Evolutionary conservation across 2,888 invertebrate species (phyloP), one percentile per base, ranked within the genome.

Genomic region (Dryobota labecula): DNA sequence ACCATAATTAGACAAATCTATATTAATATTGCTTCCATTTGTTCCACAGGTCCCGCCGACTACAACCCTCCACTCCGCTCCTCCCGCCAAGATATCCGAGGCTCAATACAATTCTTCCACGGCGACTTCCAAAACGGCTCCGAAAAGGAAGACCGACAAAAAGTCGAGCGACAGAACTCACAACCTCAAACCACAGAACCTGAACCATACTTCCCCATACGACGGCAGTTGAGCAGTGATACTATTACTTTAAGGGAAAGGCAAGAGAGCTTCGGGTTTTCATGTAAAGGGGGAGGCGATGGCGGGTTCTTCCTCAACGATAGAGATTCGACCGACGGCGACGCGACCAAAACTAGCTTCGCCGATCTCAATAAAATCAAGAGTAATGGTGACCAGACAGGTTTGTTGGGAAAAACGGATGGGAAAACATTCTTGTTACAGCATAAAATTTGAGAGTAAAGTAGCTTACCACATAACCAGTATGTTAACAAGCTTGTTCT

Each of bases 61-160:
- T 97, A 97, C 77, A 97, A 97, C 67, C 96, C 97, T 47, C 97
- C 97, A 0, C 96, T 97, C 2, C 97, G 98, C 65, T 98, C 98
- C 18, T 97, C 97, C 54, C 96, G 97, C 49, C 98, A 98, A 85
- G 98, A 98, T 94, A 97, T 97, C 58, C 96, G 97, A 79, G 97
- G 97, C 80, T 97, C 97, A 33, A 94, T 97, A 76, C 97, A 97
- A 89, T 93, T 97, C 86, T 97, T 97, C 88, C 97, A 97, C 91
- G 97, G 96, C 57, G 97, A 97, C 82, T 93, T 86, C 82, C 93
- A 93, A 70, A 95, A 95, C 86, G 95, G 95, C 49, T 81, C 88
- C 8, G 88, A 87, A 70, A 78, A 76, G 54, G 95, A 94, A 70
- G 95, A 96, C 11, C 85, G 86, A 49, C 87, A 76, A 58, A 88